Evolutionary conservation across 2,888 invertebrate genomes (phyloP), one percentile per base, ranked within the genome.

Genomic region (Agonopterix arenella): DNA sequence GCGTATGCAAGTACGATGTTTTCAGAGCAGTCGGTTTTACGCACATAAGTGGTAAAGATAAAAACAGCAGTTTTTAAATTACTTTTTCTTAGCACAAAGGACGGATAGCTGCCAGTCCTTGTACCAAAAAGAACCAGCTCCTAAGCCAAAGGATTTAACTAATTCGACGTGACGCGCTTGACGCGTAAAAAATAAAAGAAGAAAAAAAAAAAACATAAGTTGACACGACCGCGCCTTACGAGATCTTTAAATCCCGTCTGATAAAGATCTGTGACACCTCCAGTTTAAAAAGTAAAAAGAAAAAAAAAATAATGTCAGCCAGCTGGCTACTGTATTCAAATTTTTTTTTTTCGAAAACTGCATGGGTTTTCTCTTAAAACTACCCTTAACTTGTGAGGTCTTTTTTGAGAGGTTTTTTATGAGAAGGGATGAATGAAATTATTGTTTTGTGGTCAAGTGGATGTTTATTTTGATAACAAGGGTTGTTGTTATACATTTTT

Each of bases 231-330:
- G 76, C 73, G 73, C 74, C 80, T 79, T 76, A 80, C 80, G 81
- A 80, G 76, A 76, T 83, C 81, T 81, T 85, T 84, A 84, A 88
- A 80, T 80, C 84, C 80, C 77, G 73, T 54, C 66, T 66, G 88
- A 86, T 86, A 86, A 81, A 80, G 80, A 88, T 86, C 88, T 77
- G 85, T 86, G 88, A 85, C 85, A 88, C 80, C 73, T 83, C 68
- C 53, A 62, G 61, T 68, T 64, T 62, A 66, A 66, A 70, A 68
- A 55, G 53, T 60, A 57, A 66, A 66, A 67, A 62, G 64, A 69
- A 71, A 70, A 69, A 71, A 70, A 69, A 70, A 72, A 73, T 70
- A 75, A 60, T 68, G 70, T 69, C 68, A 70, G 60, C 64, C 68
- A 61, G 67, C 75, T 40, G 75, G 42, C 88, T 88, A 85, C 88